Base-by-base conservation (phyloP, 2,888 invertebrate species). In the Hymenopus coronatus region DNA sequence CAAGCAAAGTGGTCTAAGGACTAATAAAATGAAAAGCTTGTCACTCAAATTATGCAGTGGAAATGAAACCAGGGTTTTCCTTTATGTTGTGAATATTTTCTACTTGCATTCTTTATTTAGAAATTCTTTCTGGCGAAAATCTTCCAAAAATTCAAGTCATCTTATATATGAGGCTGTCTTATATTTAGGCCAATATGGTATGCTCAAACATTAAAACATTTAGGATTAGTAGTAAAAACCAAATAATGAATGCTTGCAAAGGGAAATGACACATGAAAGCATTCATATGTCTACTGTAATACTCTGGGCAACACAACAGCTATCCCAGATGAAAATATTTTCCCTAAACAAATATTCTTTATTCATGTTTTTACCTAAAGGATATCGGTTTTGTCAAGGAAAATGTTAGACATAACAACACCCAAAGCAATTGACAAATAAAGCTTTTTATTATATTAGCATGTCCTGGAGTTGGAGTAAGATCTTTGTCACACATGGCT, bases 371-470 rank as follows among this genome's bases (percentile, higher is more conserved):
- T 70, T 70, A 70, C 54, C 3, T 70, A 1, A 20, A 70, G 54
- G 54, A 70, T 70, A 6, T 20, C 20, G 15, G 25, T 70, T 25
- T 40, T 40, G 40, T 40, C 40, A 40, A 70, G 25, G 54, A 25
- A 70, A 70, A 20, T 70, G 54, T 70, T 70, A 25, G 54, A 70
- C 15, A 87, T 2, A 7, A 87, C 54, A 82, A 87, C n/a, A 85
- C 82, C 9, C 33, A 27, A 33, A 82, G 28, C 87, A 89, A 81
- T 84, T 90, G 88, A 90, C 90, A 90, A 90, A 90, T 90, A 90
- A 90, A 90, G 90, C 90, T 88, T 86, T 90, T 90, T 90, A 89
- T 89, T 88, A 84, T 89, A 82, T 54, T 88, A 89, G 88, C 89
- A 85, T 82, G 88, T 88, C 20, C 82, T 87, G 30, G 30, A 82